Percentiles rank a stretch among this genome's conserved stretches.
Conservation (phyloP, 2,797 vertebrate genomes). For the Platalea minor region DNA sequence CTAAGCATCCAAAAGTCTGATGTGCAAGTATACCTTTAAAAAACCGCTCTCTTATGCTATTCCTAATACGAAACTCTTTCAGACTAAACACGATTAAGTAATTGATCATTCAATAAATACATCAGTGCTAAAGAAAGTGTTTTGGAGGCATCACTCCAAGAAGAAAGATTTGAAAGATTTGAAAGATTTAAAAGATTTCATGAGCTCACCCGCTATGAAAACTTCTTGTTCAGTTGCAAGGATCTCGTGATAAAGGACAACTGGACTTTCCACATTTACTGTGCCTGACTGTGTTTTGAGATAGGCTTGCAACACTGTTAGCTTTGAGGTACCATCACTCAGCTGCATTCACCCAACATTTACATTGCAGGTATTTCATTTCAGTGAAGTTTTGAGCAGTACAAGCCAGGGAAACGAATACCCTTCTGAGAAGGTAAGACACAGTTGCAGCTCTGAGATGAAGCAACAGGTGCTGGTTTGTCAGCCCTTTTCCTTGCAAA, state of each 20-base stretch:
- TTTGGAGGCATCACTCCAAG: neutral
- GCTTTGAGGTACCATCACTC: neutral
- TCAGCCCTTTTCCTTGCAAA: neutral
- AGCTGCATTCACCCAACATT: neutral
- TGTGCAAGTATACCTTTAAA: neutral
- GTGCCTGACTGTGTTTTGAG: neutral
- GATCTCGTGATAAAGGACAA: neutral
- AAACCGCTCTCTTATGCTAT: neutral
- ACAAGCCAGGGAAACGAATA: slow-evolving; percentile 22
- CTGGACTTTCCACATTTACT: neutral
- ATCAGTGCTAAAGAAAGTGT: neutral
- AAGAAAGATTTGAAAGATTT: neutral
- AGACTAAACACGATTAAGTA: neutral
- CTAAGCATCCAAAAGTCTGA: neutral
- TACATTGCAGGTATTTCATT: slow-evolving; percentile 65
- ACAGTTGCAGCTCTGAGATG: neutral
- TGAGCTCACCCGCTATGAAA: neutral
- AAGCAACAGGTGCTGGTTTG: neutral
- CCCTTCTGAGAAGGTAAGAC: neutral
- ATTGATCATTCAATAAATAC: neutral
- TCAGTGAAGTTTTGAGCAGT: slow-evolving; percentile 1
- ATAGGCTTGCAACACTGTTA: neutral
- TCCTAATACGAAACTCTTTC: neutral
- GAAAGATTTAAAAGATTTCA: neutral
- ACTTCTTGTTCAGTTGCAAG: neutral